Base-by-base conservation (phyloP, 2,113 vertebrate genomes). In the Leucopsar rothschildi region DNA sequence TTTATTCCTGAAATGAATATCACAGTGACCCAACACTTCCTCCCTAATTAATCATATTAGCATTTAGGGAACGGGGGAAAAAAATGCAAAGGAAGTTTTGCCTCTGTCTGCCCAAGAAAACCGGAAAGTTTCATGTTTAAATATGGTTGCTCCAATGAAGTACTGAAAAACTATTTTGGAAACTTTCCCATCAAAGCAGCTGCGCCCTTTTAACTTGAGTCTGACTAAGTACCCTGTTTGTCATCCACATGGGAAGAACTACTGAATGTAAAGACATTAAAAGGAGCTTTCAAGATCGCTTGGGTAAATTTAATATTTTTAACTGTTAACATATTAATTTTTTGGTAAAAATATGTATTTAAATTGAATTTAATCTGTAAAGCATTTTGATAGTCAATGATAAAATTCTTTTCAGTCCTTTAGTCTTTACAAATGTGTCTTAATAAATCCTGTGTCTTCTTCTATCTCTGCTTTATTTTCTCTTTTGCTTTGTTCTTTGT, bases 181-280 rank as follows among this genome's bases (percentile, higher is more conserved):
- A 90, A 75, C 12, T 39, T 92, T 88, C 86, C 49, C 49, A 77
- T 73, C 45, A 73, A 90, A 86, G 50, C 60, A 92, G 20, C 81
- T 91, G 59, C 59, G 33, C 45, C 47, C 27, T 92, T 94, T 83
- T 63, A 73, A 50, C 35, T 78, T 73, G 60, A 39, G 50, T 73
- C 55, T 73, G 72, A 77, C 40, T 57, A 57, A 81, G 29, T 23
- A 42, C 9, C 4, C 18, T 50, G 27, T 25, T 90, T 73, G 82
- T 92, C 44, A 53, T 64, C 80, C 75, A 37, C 35, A 14, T 37
- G 76, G 9, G 16, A 79, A 76, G 24, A 82, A 35, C 56, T 28
- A 31, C 31, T 88, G 28, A 59, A 75, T 81, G 10, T 40, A 69
- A 81, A 78, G 27, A 7, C 17, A 23, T 60, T 40, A 49, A 86